Evolutionary conservation across 1,140 invertebrate genomes (phyloP), one percentile per base, ranked within the genome.

Genomic region (Drosophila yakuba): DNA sequence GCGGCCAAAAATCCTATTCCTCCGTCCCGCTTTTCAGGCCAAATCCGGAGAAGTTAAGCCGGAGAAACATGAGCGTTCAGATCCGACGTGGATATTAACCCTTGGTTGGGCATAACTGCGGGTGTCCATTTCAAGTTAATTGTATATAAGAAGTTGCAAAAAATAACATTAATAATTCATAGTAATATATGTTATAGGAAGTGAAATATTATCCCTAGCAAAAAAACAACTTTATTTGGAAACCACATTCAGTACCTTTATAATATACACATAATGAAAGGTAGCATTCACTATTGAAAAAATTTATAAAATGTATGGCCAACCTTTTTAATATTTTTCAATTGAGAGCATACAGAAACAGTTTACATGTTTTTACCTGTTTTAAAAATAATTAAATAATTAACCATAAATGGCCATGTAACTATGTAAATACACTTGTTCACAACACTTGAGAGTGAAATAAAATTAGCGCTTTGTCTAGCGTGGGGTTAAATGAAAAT

Each of bases 1-100:
- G 84, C 78, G 85, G 74, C 62, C 15, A 44, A 90, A 89, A 89
- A 78, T 74, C 77, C 62, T 51, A 25, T 58, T 59, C 61, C 62
- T 28, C 25, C 25, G 66, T 43, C 50, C 57, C 44, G 36, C 41
- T 39, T 44, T 6, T 41, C 28, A 28, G 63, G 17, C 35, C 45
- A 38, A 66, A 38, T 50, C 50, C 28, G 45, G 63, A 68, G 62
- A 32, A 64, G 64, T 32, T 20, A 28, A 64, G 47, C 15, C 51
- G 69, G 69, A 75, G 71, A 28, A 44, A 15, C 48, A 12, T 41
- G 63, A 64, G 64, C 38, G 50, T 64, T 64, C 36, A 64, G 64
- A 68, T 64, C 59, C 28, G 15, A 7, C 15, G 28, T 52, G 38
- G 14, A 43, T 64, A 48, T 68, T 68, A 59, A 62, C 7, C 38